phyloP scores from a whole-genome alignment of 2,888 invertebrate species.

The Scrobipalpa costella region DNA sequence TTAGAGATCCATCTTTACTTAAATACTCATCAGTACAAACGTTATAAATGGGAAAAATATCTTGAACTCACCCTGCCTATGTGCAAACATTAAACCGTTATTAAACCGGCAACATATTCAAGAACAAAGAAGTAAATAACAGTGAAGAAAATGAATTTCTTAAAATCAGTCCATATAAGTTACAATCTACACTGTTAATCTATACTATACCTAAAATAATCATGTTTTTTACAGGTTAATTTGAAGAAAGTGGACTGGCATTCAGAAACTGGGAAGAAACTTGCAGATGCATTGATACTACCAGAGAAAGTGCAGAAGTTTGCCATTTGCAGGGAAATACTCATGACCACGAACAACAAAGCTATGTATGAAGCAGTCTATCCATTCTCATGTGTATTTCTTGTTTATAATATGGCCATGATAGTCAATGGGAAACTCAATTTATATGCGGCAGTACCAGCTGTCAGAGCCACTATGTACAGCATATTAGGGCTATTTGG shows the following conservation, averaged over 20 bases:
- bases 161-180: too few relatives aligned
- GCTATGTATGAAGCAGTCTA: conserved; percentile 80
- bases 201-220: too few relatives aligned
- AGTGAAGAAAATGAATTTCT: too few relatives aligned
- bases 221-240: conserved; percentile 75
- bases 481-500: conserved; percentile 79
- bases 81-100: too few relatives aligned
- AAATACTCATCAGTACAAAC: too few relatives aligned
- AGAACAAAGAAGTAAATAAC: too few relatives aligned
- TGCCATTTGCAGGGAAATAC: conserved; percentile 88
- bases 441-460: conserved; percentile 77
- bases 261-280: conserved; percentile 80
- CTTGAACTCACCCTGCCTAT: too few relatives aligned
- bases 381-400: conserved; percentile 70
- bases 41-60: too few relatives aligned
- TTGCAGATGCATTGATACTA: conserved; percentile 85
- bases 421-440: conserved; percentile 78
- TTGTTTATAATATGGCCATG: conserved; percentile 76
- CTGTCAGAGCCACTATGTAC: conserved; percentile 75
- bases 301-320: conserved; percentile 90
- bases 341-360: conserved; percentile 82
- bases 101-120: too few relatives aligned
- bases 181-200: too few relatives aligned
- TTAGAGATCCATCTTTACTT: too few relatives aligned
- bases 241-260: conserved; percentile 84